Evolutionary conservation across 2,113 vertebrate genomes (phyloP).

Genomic region (Eidolon helvum): DNA sequence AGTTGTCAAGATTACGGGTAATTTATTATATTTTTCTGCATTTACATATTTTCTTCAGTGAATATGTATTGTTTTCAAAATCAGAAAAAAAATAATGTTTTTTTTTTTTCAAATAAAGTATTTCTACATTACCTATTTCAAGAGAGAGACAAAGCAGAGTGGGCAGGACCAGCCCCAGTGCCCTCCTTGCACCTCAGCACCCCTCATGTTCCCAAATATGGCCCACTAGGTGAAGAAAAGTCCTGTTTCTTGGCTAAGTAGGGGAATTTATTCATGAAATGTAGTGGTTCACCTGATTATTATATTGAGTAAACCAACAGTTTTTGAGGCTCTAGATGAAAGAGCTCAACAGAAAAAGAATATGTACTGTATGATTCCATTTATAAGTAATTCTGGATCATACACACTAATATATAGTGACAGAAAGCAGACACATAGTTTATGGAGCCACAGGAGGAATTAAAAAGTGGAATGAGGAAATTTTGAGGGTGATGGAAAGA

Average conservation of each 20-base stretch:
- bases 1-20: not conserved
- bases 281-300: not conserved
- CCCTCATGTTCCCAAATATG: not conserved
- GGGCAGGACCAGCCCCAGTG: not conserved
- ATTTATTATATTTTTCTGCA: not conserved
- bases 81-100: not conserved
- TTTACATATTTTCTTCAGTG: conserved; percentile 22
- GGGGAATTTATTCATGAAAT: not conserved
- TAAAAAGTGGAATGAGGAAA: too few species aligned
- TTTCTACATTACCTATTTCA: not conserved
- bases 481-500: not conserved
- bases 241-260: not conserved
- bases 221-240: not conserved
- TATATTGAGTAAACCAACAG: not conserved
- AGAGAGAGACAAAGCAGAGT: not conserved
- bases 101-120: not conserved
- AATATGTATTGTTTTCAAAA: not conserved
- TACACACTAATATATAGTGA: too few species aligned
- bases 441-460: not conserved
- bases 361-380: not conserved
- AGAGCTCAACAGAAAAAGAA: not conserved
- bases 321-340: not conserved
- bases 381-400: not conserved
- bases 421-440: not conserved
- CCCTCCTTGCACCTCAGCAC: fast-evolving